phyloP scores from a whole-genome alignment of 2,113 vertebrate genomes.

The Pampusana beccarii region DNA sequence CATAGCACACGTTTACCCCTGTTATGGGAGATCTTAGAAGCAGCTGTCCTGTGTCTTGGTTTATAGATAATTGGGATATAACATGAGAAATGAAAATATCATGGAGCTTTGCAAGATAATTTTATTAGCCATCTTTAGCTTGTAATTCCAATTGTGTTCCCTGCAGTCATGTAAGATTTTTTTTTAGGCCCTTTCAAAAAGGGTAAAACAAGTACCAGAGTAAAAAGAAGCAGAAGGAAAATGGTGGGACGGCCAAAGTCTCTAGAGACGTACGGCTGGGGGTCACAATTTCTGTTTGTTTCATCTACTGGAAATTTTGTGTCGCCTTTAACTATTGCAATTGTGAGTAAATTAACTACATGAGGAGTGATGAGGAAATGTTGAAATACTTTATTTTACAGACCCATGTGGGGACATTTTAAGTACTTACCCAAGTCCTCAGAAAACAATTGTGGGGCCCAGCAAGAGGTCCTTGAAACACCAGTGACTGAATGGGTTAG shows the following conservation, averaged over 20 bases:
- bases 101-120: neutral
- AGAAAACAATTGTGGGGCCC: rapidly evolving
- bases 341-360: neutral
- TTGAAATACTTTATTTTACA: neutral
- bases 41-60: neutral
- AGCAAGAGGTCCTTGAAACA: neutral
- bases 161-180: neutral
- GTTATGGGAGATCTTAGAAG: neutral
- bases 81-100: neutral
- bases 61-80: neutral
- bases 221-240: neutral
- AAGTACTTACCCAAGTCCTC: neutral
- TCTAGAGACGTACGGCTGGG: neutral
- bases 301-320: too few species aligned
- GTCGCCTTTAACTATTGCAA: neutral
- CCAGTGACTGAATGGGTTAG: neutral
- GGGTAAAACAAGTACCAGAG: neutral
- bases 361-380: neutral
- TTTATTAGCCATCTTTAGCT: too few species aligned
- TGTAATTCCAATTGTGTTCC: neutral
- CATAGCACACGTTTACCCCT: neutral
- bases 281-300: neutral
- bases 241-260: neutral
- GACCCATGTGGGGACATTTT: neutral
- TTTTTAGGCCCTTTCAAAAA: neutral